These are phyloP conservation scores for Teleogryllus occipitalis DNA, from an alignment of 1,140 invertebrate species.

Conservation along the genomic window DNA sequence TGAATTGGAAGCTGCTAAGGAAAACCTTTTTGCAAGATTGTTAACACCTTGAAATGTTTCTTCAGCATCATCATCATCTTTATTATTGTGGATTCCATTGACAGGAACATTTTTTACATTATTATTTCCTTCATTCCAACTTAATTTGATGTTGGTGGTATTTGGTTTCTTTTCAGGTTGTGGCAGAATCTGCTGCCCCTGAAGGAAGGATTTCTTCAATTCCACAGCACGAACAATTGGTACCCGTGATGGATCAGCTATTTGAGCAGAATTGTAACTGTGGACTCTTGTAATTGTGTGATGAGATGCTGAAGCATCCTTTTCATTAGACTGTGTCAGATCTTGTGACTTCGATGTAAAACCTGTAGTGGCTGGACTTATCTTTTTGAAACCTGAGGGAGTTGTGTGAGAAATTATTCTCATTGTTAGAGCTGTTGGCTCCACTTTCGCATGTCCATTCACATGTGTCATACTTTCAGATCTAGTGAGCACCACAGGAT, in stretches of 20 bases:
- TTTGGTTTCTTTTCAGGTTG: not conserved
- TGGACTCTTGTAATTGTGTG: not conserved
- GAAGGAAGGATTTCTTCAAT: slow-evolving; percentile 33
- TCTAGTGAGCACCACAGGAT: not conserved
- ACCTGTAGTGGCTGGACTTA: not conserved
- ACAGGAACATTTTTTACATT: not conserved
- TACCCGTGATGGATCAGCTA: slow-evolving; percentile 32
- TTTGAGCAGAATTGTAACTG: not conserved
- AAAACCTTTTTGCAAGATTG: slow-evolving; percentile 15
- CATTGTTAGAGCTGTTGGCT: slow-evolving; percentile 20
- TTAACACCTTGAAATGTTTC: slow-evolving; percentile 16
- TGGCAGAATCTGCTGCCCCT: not conserved
- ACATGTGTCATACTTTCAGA: not conserved
- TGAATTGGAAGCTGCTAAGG: not conserved
- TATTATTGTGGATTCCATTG: not conserved
- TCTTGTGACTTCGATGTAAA: not conserved
- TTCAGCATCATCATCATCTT: not conserved
- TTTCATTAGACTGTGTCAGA: not conserved
- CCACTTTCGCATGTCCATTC: not conserved
- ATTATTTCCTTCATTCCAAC: not conserved
- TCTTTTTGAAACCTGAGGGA: slow-evolving; percentile 29
- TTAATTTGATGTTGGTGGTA: not conserved
- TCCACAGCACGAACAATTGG: slow-evolving; percentile 37
- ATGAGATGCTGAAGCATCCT: not conserved
- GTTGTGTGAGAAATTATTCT: slow-evolving; percentile 32